Base-by-base conservation (phyloP, 2,797 vertebrate genomes). In the Melanotaenia pygmaea region DNA sequence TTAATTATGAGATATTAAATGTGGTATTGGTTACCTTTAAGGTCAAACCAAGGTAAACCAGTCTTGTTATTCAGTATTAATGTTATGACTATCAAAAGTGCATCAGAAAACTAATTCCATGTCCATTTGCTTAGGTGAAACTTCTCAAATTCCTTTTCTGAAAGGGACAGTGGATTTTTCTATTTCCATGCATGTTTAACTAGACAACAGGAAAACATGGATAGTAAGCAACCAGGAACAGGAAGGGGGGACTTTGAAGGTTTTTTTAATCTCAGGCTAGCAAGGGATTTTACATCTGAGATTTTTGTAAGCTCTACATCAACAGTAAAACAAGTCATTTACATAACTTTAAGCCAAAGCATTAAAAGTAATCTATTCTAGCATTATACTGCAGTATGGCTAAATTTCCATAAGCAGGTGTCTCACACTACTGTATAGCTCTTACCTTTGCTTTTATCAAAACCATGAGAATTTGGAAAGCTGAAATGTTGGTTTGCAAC, bases 361-460 rank as follows among this genome's bases (percentile, higher is more conserved):
- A 32, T 13, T 69, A 8, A 58, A 8, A 60, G 38, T 32, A 50
- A 26, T 60, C 61, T 62, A 61, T 69, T 74, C 67, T 30, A 53
- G 26, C 40, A 7, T 50, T 54, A 76, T 50, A 30, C 64, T 59
- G 18, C 65, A 58, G 28, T 26, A 28, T 28, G 14, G 28, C 67
- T 69, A 68, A 54, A 76, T 24, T 9, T 57, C 3, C 16, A 58
- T 56, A 20, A 57, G 26, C 32, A 26, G 61, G 30, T 22, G 47
- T 53, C 35, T 69, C 57, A 64, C 22, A 32, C 58, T 70, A 66
- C 38, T 16, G 54, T 57, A 34, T 3, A 54, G 20, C 47, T 59
- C 83, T 73, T 84, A 85, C 84, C 88, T 89, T 88, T 47, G 57
- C 18, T 80, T 45, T n/a, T 60, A 63, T 70, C 47, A 56, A 63